phyloP scores from a whole-genome alignment of 2,113 vertebrate species.

The Epinephelus cyanopodus region DNA sequence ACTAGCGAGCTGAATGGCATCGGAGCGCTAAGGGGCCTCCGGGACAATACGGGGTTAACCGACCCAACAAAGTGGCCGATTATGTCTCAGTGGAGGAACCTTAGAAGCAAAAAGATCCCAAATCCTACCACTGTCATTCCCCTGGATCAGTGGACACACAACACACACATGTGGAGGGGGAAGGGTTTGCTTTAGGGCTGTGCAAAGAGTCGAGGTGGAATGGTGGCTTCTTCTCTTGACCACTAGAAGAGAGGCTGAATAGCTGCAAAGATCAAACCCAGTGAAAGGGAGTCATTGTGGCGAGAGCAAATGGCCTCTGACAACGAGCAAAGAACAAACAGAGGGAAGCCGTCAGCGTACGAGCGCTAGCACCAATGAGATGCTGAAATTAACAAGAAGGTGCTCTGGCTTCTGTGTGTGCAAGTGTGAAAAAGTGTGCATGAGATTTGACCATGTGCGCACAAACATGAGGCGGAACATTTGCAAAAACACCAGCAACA shows the following conservation, averaged over 20 bases:
- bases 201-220: slow-evolving; percentile 54
- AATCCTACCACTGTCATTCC: slow-evolving; percentile 63
- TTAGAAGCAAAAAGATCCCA: slow-evolving; percentile 56
- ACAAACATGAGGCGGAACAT: slow-evolving; percentile 36
- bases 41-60: slow-evolving; percentile 69
- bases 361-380: slow-evolving; percentile 48
- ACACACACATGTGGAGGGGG: slow-evolving; percentile 8
- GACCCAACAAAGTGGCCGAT: slow-evolving; percentile 72
- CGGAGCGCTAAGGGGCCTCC: slow-evolving; percentile 47
- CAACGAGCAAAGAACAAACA: slow-evolving; percentile 78
- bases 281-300: slow-evolving; percentile 76
- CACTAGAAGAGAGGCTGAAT: slow-evolving; percentile 63
- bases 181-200: slow-evolving; percentile 34
- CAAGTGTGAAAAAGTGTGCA: slow-evolving; percentile 56
- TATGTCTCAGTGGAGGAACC: slow-evolving; percentile 64
- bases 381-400: slow-evolving; percentile 55
- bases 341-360: slow-evolving; percentile 59
- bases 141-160: slow-evolving; percentile 63
- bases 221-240: slow-evolving; percentile 61
- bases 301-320: slow-evolving; percentile 76
- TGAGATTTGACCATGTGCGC: slow-evolving; percentile 34
- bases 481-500: slow-evolving; percentile 48
- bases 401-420: slow-evolving; percentile 16
- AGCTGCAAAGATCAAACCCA: slow-evolving; percentile 76
- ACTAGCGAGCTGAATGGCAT: slow-evolving; percentile 26